Evolutionary conservation across 2,797 vertebrate genomes (phyloP), one percentile per base, ranked within the genome.

Genomic region (Morelia viridis): DNA sequence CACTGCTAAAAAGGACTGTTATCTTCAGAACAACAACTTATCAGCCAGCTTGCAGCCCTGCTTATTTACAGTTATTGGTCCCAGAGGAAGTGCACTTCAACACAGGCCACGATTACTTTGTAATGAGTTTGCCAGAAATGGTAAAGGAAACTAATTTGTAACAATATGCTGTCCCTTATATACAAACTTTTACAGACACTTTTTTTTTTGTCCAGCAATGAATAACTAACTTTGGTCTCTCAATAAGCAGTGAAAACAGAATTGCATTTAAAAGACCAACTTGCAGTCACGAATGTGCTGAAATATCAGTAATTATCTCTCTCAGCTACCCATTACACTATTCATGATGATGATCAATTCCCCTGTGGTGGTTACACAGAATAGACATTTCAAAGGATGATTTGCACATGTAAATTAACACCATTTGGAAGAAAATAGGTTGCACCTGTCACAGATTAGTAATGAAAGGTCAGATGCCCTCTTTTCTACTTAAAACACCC

Each of bases 21-120:
- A 98, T 98, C 98, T 98, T 98, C 97, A 97, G 97, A 98, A 98
- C 98, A 98, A 98, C 97, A 98, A 98, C 97, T 98, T 98, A 98
- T 98, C 98, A 97, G 98, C 96, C 98, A 98, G 98, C 97, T 97
- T 97, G 97, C 98, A 98, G 98, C 96, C 97, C 96, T 98, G 98
- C 97, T 98, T 99, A 99, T 98, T 99, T 99, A 98, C 98, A 99
- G 98, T 98, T 98, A 98, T 98, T 98, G 98, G 97, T 99, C 98
- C 98, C 98, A 98, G 97, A 98, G 98, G 98, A 98, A 97, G 97
- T 97, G 97, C 97, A 98, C 98, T 98, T 98, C 96, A 98, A 97
- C 95, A 95, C 98, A 96, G 96, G 96, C 97, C 98, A 96, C 97
- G 97, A 98, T 98, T 98, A 98, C 97, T 98, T 98, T 97, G 97